Evolutionary conservation across 2,888 invertebrate species (phyloP).

Genomic region (Homarus gammarus): DNA sequence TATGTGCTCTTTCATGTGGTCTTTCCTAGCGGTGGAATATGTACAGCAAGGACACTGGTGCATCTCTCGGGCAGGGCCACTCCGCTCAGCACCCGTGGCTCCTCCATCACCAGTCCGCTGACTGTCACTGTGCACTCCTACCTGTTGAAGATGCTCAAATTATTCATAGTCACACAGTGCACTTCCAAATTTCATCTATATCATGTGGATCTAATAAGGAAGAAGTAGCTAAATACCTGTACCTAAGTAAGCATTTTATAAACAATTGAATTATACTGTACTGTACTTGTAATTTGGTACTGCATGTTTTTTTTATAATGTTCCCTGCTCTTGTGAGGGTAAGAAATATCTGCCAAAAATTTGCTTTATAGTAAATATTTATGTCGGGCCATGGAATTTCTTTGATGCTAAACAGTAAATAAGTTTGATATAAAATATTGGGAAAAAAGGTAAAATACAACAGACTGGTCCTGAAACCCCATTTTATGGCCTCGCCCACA

Average conservation of each 20-base stretch:
- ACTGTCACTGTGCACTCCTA: constrained; percentile 26
- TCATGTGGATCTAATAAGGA: not conserved
- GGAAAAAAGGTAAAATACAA: no score
- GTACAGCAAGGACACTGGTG: constrained; percentile 57
- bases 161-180: constrained; percentile 21
- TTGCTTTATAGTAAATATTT: no score
- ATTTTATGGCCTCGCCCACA: no score
- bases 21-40: constrained; percentile 43
- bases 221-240: not conserved
- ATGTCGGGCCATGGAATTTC: no score
- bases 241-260: not conserved
- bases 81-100: constrained; percentile 7
- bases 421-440: no score
- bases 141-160: constrained; percentile 52
- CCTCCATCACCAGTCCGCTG: constrained; percentile 22
- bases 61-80: constrained; percentile 25
- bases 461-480: no score
- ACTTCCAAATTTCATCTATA: not conserved
- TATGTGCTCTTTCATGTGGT: constrained; percentile 58
- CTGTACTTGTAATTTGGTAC: not conserved
- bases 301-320: no score
- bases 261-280: not conserved
- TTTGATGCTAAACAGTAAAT: no score
- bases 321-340: no score
- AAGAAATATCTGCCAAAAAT: no score